These are phyloP conservation scores for Mus spicilegus DNA, from an alignment of 2,113 vertebrate species.

Conservation along the genomic window DNA sequence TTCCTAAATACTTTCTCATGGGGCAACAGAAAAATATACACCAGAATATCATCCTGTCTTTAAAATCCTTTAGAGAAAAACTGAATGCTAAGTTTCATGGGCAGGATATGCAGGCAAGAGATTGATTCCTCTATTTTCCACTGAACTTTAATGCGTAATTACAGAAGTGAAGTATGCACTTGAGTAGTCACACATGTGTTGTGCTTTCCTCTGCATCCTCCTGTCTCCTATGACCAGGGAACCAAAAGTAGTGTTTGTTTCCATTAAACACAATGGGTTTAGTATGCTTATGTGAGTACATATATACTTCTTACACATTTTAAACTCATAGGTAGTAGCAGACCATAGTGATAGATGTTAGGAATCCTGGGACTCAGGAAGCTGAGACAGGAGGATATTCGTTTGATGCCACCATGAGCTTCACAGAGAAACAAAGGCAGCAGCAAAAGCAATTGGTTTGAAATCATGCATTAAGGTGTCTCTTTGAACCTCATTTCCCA, in stretches of 20 bases:
- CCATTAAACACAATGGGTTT: neutral
- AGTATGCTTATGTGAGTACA: conserved; percentile 36
- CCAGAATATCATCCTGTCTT: neutral
- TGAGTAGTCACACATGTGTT: neutral
- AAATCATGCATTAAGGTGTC: neutral
- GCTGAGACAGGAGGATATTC: neutral
- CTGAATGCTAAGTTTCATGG: neutral
- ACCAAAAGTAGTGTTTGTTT: neutral
- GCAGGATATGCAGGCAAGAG: conserved; percentile 14
- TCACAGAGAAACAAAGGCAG: neutral
- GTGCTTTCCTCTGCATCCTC: neutral
- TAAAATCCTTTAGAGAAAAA: neutral
- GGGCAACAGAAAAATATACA: neutral
- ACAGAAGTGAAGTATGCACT: neutral
- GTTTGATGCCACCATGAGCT: neutral
- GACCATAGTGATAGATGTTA: neutral
- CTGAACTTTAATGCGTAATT: neutral
- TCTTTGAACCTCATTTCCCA: neutral
- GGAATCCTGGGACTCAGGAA: neutral
- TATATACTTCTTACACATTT: neutral
- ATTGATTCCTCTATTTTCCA: neutral
- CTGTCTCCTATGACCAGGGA: neutral
- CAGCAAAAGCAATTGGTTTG: neutral
- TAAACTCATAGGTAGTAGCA: neutral
- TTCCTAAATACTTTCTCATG: conserved; percentile 38